Evolutionary conservation across 2,888 invertebrate genomes (phyloP).

Genomic region (Pristionchus arcanus): DNA sequence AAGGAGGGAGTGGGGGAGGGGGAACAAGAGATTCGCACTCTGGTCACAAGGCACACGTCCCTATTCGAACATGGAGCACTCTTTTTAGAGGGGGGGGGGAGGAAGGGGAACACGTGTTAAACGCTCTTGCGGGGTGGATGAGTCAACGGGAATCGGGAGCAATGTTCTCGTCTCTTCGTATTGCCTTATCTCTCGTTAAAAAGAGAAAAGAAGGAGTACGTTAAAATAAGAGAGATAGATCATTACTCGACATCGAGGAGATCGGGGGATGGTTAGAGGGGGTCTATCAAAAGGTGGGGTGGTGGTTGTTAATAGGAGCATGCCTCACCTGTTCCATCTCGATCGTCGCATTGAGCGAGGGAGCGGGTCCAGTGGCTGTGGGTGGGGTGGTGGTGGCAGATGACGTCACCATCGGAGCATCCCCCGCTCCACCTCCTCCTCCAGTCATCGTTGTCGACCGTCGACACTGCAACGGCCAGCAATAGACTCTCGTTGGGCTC

Average conservation of each 20-base stretch:
- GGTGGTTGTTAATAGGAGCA: neutral
- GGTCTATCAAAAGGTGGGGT: neutral
- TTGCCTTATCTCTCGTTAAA: too few species aligned
- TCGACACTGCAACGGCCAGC: slow-evolving; percentile 12
- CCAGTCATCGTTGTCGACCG: neutral
- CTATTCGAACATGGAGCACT: neutral
- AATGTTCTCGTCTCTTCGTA: too few species aligned
- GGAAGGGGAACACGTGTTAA: neutral
- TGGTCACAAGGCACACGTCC: neutral
- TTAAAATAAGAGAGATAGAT: too few species aligned
- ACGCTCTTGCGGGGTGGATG: neutral
- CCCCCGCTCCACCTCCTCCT: neutral
- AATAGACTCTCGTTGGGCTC: neutral
- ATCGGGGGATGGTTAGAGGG: neutral
- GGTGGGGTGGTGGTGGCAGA: neutral
- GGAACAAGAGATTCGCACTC: neutral
- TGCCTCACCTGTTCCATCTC: slow-evolving; percentile 31
- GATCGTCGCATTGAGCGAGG: slow-evolving; percentile 10
- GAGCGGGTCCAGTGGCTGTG: neutral
- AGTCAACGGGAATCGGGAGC: neutral
- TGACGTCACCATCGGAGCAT: neutral
- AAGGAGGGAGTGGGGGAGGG: neutral
- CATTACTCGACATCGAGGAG: too few species aligned
- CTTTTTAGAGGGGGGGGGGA: neutral
- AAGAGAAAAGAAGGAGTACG: too few species aligned